A percentile compares a stretch with the other conserved stretches of the same genome.
Evolutionary conservation across 2,113 vertebrate genomes (phyloP).

Genomic region (Calypte anna): DNA sequence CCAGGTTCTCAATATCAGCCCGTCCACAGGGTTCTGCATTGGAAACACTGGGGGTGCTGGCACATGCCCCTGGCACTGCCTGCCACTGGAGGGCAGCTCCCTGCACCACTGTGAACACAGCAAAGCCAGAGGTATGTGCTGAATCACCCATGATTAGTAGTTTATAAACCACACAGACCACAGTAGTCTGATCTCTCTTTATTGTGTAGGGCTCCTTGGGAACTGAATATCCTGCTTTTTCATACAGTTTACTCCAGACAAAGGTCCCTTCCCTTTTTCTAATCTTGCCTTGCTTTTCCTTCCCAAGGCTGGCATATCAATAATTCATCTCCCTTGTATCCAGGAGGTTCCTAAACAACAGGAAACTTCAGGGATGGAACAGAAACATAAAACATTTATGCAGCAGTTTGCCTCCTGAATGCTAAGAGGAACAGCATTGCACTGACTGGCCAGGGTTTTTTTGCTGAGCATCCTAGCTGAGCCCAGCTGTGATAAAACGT

Average conservation of each 20-base stretch:
- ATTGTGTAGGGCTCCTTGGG: background rate
- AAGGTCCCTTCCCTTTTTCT: constrained; percentile 51
- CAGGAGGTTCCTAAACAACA: constrained; percentile 65
- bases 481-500: background rate
- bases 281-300: constrained; percentile 45
- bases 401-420: constrained; percentile 12
- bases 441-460: background rate
- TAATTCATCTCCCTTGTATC: constrained; percentile 61
- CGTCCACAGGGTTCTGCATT: rapidly evolving
- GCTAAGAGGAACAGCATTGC: background rate
- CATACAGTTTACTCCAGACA: constrained; percentile 37
- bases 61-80: background rate
- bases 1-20: background rate
- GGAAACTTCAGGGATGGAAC: constrained; percentile 53
- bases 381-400: constrained; percentile 61
- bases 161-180: constrained; percentile 23
- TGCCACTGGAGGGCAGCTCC: background rate
- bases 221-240: constrained; percentile 25
- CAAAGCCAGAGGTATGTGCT: background rate
- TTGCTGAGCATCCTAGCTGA: background rate
- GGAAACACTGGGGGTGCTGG: rapidly evolving
- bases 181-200: background rate
- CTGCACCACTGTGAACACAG: background rate
- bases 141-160: background rate
- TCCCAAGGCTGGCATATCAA: constrained; percentile 53